phyloP scores from a whole-genome alignment of 2,888 invertebrate genomes.

The Nezara viridula region DNA sequence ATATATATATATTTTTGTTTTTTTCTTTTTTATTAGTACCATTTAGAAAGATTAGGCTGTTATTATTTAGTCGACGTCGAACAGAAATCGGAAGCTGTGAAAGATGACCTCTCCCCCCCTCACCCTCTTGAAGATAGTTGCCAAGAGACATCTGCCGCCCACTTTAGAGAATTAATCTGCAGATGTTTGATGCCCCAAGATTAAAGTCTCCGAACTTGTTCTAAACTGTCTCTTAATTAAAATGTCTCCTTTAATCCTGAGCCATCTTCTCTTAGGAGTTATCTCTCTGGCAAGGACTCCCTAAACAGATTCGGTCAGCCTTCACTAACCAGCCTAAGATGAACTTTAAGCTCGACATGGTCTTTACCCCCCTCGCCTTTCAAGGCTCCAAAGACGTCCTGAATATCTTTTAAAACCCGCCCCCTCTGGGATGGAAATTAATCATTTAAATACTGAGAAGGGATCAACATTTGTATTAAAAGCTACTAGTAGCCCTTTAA shows the following conservation, averaged over 20 bases:
- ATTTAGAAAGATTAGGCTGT: too few species aligned
- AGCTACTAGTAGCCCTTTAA: not conserved
- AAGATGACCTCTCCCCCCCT: not conserved
- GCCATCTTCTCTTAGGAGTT: not conserved
- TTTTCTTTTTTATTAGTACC: too few species aligned
- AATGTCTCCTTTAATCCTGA: constrained; percentile 35
- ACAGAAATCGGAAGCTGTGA: not conserved
- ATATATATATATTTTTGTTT: too few species aligned
- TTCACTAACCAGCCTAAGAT: constrained; percentile 49
- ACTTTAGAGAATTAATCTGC: constrained; percentile 37
- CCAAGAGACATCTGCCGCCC: not conserved
- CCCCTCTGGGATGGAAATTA: constrained; percentile 29
- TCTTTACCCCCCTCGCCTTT: not conserved
- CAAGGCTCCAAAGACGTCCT: not conserved
- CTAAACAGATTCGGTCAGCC: constrained; percentile 36
- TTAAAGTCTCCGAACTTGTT: constrained; percentile 40
- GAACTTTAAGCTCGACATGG: constrained; percentile 28
- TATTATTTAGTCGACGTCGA: not conserved
- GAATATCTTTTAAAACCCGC: constrained; percentile 14
- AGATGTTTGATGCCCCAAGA: constrained; percentile 41
- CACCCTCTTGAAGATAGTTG: not conserved
- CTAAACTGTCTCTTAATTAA: constrained; percentile 48
- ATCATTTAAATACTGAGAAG: constrained; percentile 49
- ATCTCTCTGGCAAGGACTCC: not conserved
- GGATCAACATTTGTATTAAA: constrained; percentile 41